Base-by-base conservation (phyloP, 1,140 invertebrate species). In the Adoxophyes honmai region DNA sequence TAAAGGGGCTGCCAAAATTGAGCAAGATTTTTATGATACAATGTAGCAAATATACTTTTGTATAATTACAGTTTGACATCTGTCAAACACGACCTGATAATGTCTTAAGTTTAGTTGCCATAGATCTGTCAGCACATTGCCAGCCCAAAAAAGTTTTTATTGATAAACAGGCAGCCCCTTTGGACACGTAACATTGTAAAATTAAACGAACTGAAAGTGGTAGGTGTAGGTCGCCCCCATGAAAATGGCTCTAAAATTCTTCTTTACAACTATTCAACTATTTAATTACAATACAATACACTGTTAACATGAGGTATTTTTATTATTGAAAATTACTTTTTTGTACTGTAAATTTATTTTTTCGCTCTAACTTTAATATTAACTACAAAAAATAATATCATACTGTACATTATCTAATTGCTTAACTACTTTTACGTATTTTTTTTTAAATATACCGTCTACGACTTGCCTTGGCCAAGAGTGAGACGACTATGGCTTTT, bases 201-300 rank as follows among this genome's bases (percentile, higher is more conserved):
- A 44, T 18, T 44, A 28, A 38, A 57, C 34, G 11, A 28, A 44
- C 52, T 52, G 10, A 59, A 55, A 62, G 58, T 58, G 38, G 59
- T 62, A 70, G 62, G 62, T 66, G 70, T 69, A 72, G 66, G 64
- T 59, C 58, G 59, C 66, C 71, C 54, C 54, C 68, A 63, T 75
- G 72, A 73, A 73, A 75, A 78, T 68, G 68, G 68, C 42, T 63
- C 53, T 75, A 75, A 71, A 66, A 57, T 59, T 60, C 55, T 18
- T 57, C 56, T 66, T 67, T 64, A 67, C 55, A 73, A 61, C 64
- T 63, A 67, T 65, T 69, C 60, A 60, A 59, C 59, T 70, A 77
- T 65, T 61, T 84, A 83, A 81, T 74, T 81, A 82, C 78, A 80
- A 75, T 83, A 84, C 78, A 81, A 78, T 83, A 85, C 81, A 83